A percentile compares a stretch with the other conserved stretches of the same genome.
Evolutionary conservation across 2,888 invertebrate species (phyloP).

Genomic region (Girardia tigrina): DNA sequence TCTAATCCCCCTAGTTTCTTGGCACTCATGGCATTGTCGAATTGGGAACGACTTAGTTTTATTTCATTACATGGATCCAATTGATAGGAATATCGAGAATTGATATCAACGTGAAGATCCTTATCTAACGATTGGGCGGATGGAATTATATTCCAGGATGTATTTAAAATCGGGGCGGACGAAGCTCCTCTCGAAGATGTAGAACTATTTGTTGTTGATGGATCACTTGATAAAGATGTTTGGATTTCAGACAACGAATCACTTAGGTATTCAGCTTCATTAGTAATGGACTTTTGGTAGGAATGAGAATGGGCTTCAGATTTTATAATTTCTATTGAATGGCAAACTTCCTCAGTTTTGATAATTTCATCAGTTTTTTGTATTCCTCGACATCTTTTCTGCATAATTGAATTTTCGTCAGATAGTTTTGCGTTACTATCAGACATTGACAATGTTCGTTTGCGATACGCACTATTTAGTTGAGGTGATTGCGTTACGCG

Average conservation of each 20-base stretch:
- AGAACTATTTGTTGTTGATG: neutral
- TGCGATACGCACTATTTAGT: neutral
- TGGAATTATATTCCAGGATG: neutral
- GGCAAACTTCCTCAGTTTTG: neutral
- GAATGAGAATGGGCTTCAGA: constrained; percentile 14
- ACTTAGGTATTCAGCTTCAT: constrained; percentile 3
- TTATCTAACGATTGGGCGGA: neutral
- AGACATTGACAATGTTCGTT: neutral
- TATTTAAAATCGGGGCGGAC: neutral
- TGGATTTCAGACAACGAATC: constrained; percentile 11
- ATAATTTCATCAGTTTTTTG: neutral
- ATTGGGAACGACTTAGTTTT: neutral
- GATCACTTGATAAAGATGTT: neutral
- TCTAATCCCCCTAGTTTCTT: neutral
- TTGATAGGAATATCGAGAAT: constrained; percentile 8
- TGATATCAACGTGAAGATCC: neutral
- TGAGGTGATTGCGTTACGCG: constrained; percentile 10
- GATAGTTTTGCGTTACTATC: constrained; percentile 4
- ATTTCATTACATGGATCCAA: neutral
- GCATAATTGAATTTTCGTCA: neutral
- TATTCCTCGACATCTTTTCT: neutral
- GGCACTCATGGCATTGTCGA: constrained; percentile 20
- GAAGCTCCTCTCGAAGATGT: constrained; percentile 8
- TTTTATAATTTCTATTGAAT: neutral
- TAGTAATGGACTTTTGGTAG: neutral